A percentile compares a stretch with the other conserved stretches of the same genome.
Conservation (phyloP, 1,140 invertebrate genomes). For the Galendromus occidentalis region DNA sequence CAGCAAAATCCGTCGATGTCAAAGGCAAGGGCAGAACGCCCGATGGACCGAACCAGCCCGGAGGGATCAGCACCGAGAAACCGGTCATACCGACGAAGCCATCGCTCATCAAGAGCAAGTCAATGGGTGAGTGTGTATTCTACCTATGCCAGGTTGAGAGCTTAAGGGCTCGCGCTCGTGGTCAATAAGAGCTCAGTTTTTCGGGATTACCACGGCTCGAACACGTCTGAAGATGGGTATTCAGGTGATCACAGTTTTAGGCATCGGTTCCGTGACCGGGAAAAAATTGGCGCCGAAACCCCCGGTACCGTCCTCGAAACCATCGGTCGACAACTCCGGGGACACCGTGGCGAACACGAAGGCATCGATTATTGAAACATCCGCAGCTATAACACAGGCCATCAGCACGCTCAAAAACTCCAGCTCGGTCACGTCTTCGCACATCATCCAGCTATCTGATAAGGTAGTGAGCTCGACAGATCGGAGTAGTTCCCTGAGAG, state of each 20-base stretch:
- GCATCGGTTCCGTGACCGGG: constrained; percentile 3
- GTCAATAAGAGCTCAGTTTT: too few relatives aligned
- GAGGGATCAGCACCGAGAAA: constrained; percentile 19
- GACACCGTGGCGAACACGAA: constrained; percentile 10
- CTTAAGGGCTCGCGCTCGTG: too few relatives aligned
- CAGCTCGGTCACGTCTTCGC: constrained; percentile 24
- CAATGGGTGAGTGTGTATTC: neutral
- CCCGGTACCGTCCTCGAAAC: neutral
- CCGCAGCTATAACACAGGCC: constrained; percentile 21
- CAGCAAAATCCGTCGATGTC: constrained; percentile 15
- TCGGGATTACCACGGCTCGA: too few relatives aligned
- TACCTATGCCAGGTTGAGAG: too few relatives aligned
- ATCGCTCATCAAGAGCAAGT: constrained; percentile 9
- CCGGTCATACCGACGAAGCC: constrained; percentile 6
- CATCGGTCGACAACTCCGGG: neutral
- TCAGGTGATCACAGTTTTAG: neutral
- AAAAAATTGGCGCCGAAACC: constrained; percentile 10
- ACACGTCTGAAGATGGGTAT: too few relatives aligned
- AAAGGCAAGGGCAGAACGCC: constrained; percentile 14
- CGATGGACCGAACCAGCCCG: constrained; percentile 21
- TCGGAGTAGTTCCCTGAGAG: neutral
- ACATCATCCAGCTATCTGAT: constrained; percentile 55
- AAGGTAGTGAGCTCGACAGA: constrained; percentile 30
- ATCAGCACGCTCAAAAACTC: constrained; percentile 16
- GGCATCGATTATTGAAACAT: constrained; percentile 17